These are phyloP conservation scores for Carposina sasakii DNA, from an alignment of 1,140 invertebrate genomes.

Conservation along the genomic window DNA sequence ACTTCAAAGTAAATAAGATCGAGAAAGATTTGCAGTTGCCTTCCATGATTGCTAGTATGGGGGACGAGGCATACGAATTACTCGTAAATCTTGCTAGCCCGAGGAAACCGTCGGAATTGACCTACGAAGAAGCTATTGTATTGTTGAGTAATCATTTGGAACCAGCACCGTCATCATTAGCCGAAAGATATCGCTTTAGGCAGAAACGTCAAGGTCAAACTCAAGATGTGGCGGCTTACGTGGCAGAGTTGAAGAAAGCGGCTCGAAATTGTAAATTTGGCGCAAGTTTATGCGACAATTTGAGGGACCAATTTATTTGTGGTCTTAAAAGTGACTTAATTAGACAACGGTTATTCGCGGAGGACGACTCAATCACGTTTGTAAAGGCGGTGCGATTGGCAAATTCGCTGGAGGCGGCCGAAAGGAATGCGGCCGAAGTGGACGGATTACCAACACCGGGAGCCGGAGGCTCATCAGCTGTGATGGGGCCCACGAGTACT, in stretches of 20 bases:
- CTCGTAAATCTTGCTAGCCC: slow-evolving; percentile 11
- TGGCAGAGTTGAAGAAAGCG: slow-evolving; percentile 4
- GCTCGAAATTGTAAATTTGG: no score
- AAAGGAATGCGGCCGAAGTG: slow-evolving; percentile 16
- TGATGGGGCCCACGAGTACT: no score
- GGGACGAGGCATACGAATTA: slow-evolving; percentile 12
- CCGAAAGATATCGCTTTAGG: slow-evolving; percentile 16
- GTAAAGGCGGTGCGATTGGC: slow-evolving; percentile 14
- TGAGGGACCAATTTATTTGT: slow-evolving; percentile 27
- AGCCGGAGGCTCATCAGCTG: no score
- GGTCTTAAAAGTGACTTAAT: slow-evolving; percentile 21
- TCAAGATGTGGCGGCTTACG: slow-evolving; percentile 10
- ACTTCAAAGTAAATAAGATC: slow-evolving; percentile 2
- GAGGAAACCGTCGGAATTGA: slow-evolving; percentile 4
- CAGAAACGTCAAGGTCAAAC: slow-evolving; percentile 4
- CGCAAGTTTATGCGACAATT: no score
- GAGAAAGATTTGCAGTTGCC: not conserved
- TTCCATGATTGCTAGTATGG: slow-evolving; percentile 20
- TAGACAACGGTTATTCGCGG: slow-evolving; percentile 24
- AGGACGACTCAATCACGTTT: slow-evolving; percentile 15
- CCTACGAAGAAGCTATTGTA: not conserved
- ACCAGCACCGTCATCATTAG: slow-evolving; percentile 10
- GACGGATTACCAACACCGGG: no score
- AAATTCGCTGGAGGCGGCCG: slow-evolving; percentile 18
- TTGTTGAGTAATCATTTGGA: slow-evolving; percentile 9